Percentiles rank a stretch among this genome's conserved stretches.
These are phyloP conservation scores for Iguana delicatissima DNA, from an alignment of 2,797 vertebrate species.

Conservation along the genomic window DNA sequence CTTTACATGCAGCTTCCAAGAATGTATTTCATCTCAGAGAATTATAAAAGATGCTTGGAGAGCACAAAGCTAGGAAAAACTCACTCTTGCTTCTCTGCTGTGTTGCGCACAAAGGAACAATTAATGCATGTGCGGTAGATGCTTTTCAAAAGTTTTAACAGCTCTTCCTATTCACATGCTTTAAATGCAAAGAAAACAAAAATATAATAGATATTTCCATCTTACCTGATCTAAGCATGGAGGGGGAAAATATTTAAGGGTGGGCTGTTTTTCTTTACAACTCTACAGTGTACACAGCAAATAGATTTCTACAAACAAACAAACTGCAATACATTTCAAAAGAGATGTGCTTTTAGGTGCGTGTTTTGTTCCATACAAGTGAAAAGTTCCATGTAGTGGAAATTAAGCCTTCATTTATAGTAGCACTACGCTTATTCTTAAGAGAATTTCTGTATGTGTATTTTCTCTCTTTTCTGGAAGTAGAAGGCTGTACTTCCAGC, in stretches of 20 bases:
- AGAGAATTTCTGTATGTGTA: slow-evolving; percentile 5
- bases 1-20: neutral
- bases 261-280: neutral
- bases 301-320: neutral
- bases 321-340: neutral
- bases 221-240: slow-evolving; percentile 32
- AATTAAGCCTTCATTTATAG: neutral
- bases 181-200: neutral
- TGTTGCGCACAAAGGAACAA: slow-evolving; percentile 2
- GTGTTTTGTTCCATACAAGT: neutral
- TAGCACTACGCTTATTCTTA: slow-evolving; percentile 37
- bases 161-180: neutral
- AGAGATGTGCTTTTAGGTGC: neutral
- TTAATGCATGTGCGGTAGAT: slow-evolving; percentile 5
- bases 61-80: neutral
- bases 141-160: neutral
- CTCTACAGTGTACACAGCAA: slow-evolving; percentile 53
- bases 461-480: slow-evolving; percentile 30
- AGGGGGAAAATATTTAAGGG: neutral
- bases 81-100: slow-evolving; percentile 5
- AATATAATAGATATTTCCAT: slow-evolving; percentile 7
- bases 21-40: slow-evolving; percentile 24
- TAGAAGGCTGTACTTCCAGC: neutral
- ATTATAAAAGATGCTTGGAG: slow-evolving; percentile 68
- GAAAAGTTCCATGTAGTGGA: slow-evolving; percentile 36